These are phyloP conservation scores for Oscheius sp. DNA, from an alignment of 2,888 invertebrate species.

Conservation along the genomic window DNA sequence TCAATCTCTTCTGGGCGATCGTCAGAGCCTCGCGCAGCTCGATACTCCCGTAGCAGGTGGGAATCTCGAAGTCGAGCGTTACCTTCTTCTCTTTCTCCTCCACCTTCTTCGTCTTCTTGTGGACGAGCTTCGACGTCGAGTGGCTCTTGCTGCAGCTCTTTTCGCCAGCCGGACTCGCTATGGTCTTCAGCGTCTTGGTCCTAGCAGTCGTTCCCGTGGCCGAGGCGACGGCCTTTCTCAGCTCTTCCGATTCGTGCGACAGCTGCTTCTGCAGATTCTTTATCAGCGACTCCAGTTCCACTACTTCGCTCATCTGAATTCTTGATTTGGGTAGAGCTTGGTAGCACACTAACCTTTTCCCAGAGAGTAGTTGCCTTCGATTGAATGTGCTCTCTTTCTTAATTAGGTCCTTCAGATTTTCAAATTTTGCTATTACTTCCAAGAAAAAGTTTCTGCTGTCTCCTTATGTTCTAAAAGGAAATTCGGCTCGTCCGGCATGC, in stretches of 20 bases:
- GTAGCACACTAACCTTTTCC: no score
- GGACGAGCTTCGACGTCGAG: no score
- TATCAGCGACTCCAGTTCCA: neutral
- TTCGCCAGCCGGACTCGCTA: no score
- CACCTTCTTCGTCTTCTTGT: no score
- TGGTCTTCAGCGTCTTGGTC: no score
- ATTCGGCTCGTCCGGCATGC: neutral
- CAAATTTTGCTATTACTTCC: no score
- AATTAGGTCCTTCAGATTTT: no score
- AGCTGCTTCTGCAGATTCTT: constrained; percentile 3
- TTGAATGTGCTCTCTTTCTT: neutral
- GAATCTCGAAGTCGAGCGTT: constrained; percentile 1
- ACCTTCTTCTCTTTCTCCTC: no score
- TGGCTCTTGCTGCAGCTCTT: no score
- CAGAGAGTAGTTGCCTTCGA: no score
- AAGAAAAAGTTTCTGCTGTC: neutral
- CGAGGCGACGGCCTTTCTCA: neutral
- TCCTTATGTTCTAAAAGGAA: neutral
- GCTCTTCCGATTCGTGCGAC: neutral
- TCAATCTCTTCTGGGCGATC: neutral
- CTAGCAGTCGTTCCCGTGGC: no score
- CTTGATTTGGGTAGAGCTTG: neutral
- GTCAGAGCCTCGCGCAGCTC: neutral
- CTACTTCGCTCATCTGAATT: neutral
- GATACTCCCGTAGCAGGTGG: constrained; percentile 1